Base-by-base conservation (phyloP, 2,888 invertebrate species). In the Eristalis pertinax region DNA sequence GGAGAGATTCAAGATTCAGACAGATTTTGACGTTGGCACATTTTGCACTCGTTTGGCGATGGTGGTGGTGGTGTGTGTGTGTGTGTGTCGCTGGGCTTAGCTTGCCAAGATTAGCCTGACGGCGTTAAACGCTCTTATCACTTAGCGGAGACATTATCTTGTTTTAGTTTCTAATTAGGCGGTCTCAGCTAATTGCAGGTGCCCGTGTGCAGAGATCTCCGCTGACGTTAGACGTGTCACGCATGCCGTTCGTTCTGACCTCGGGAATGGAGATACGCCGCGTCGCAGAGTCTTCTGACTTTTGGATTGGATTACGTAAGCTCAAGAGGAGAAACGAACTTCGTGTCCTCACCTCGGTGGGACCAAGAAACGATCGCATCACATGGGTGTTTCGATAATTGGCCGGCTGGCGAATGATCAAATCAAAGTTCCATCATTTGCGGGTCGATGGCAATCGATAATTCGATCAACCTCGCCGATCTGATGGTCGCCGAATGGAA, bases 161-260 rank as follows among this genome's bases (percentile, higher is more conserved):
- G 43, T 68, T 68, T 76, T 76, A 43, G 63, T 63, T 69, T 62
- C 63, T 77, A 62, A 77, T 77, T 77, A 63, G 63, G 35, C 62
- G 43, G n/a, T 13, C 2, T 24, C 35, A 35, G 69, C 77, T 77
- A 68, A 77, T 77, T 77, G 62, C 63, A 77, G 62, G 50, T 77
- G 62, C 35, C 50, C 50, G 50, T 50, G 50, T 50, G 50, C 50
- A 50, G 19, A 50, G 50, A 50, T 50, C 50, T 50, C 50, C 2
- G 50, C 50, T 19, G 50, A 50, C 50, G 50, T 50, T 50, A n/a
- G 50, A 50, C 19, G 19, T 50, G 50, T 19, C 19, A 50, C 50
- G 50, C 50, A 60, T 32, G 60, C 38, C 29, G 26, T 60, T 67
- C 29, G 26, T 41, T 67, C 15, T 60, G 29, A n/a, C 15, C 43